Base-by-base conservation (phyloP, 1,140 invertebrate genomes). In the Drosophila pachea region DNA sequence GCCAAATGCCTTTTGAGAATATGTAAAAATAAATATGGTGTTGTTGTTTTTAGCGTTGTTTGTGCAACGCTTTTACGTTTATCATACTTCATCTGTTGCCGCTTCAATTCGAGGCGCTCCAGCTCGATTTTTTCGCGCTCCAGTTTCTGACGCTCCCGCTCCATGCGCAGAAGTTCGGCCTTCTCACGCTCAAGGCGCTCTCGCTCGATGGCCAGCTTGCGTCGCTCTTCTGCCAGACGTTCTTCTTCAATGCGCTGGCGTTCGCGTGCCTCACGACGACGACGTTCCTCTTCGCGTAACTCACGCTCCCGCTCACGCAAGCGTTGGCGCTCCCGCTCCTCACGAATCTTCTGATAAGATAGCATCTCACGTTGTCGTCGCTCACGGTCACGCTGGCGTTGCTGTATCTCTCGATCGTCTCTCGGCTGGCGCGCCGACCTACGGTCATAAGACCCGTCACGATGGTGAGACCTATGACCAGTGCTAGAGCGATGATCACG, bases 81-180 rank as follows among this genome's bases (percentile, higher is more conserved):
- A 76, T 54, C 78, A 84, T 89, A 92, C 91, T 92, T 92, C 90
- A 94, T 90, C 76, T 95, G 93, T 74, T 94, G 94, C 42, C 95
- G 91, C 86, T 96, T 94, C 40, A 96, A 86, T 82, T 97, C 95
- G 68, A 96, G 91, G 74, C 94, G 92, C 76, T 97, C 96, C 50
- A 95, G 90, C 82, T 96, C 95, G 22, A 97, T 90, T 83, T 95
- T 94, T 75, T 97, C 95, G 12, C 95, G 90, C 89, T 97, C 96
- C 45, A 95, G 78, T 64, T 94, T 93, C 83, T 96, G 94, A 36
- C 94, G 91, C 86, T 97, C 95, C 4, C 95, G 91, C 88, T 97
- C 95, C 52, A 97, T 86, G 48, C 94, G 92, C 52, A 96, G 87
- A 9, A 96, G 88, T 86, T 97, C 95, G 35, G 94, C 93, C 82